Base-by-base conservation (phyloP, 2,888 invertebrate genomes). In the Pecten maximus region DNA sequence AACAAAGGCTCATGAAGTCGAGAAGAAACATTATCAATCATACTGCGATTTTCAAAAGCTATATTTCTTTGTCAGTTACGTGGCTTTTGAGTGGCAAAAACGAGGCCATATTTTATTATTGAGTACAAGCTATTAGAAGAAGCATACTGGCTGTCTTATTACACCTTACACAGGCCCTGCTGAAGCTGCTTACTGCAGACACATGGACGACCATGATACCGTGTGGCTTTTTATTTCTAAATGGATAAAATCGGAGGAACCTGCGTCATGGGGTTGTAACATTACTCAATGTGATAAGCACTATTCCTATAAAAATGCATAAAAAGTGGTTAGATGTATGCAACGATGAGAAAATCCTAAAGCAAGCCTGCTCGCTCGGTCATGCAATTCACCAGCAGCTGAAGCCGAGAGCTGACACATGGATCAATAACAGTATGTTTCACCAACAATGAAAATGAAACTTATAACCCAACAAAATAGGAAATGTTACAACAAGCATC, bases 1-100 rank as follows among this genome's bases (percentile, higher is more conserved):
- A 74, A 74, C 74, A 74, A 74, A 74, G 74, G 74, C 74, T 74
- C 74, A 74, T 74, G 74, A 74, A 74, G 74, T 74, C 74, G 74
- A 74, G 74, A 74, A 74, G 74, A 74, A 74, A 74, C 74, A 35
- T 74, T 74, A 74, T 74, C 74, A 74, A 74, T 74, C 74, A 74
- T 74, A 28, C 35, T 28, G 35, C 35, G 74, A 35, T 74, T 74
- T 74, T 74, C 74, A 74, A 74, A 74, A 74, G 74, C 74, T 74
- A 74, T 74, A 35, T 74, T 74, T 74, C 74, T 74, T 74, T 74
- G 74, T 74, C 74, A 35, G 74, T 74, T 74, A 74, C 74, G 35
- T 74, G 74, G 74, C 74, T 74, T 74, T 74, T 74, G 74, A 74
- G 74, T 74, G 74, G 74, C 74, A 74, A 74, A 74, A 74, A 74